Evolutionary conservation across 1,140 invertebrate genomes (phyloP), one percentile per base, ranked within the genome.

Genomic region (Apis laboriosa): DNA sequence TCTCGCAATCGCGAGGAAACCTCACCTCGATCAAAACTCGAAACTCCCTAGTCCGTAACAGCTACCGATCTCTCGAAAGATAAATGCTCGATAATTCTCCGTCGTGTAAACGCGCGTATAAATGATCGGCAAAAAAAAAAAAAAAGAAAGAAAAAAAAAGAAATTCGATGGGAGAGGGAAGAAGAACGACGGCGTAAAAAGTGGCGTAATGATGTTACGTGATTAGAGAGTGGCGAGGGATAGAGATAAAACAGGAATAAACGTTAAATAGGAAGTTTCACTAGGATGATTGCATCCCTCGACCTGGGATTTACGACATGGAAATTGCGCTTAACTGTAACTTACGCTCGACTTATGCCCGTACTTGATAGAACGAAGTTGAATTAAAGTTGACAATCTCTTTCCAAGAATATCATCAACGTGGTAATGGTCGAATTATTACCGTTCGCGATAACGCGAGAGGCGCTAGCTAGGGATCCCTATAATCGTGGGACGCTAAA

Each of bases 1-100:
- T 85, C 79, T 84, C 60, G 84, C 75, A 76, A 86, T 80, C 17
- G n/a, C 56, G 74, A 76, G 74, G 28, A 61, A 34, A 34, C 34
- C 34, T 34, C 34, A 75, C 73, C 1, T 7, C 49, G 21, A 68
- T 68, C 67, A 13, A 51, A 49, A 24, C 21, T 43, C 34, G 49
- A 71, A 51, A 11, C 49, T 24, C 21, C 24, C 11, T 5, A 9
- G 2, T 24, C 5, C 43, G 21, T 34, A 34, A 34, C 34, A 34
- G 34, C 34, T 34, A 34, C 34, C 34, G 34, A 43, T 43, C 34
- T 43, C 34, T 4, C 34, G 34, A 11, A 9, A 43, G 34, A 43
- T 43, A 43, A 17, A 34, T 43, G 11, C 1, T 11, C 11, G 28
- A 19, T 49, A 34, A 28, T 49, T 49, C 34, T 43, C 34, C 34